Base-by-base conservation (phyloP, 2,888 invertebrate species). In the Tridacna gigas region DNA sequence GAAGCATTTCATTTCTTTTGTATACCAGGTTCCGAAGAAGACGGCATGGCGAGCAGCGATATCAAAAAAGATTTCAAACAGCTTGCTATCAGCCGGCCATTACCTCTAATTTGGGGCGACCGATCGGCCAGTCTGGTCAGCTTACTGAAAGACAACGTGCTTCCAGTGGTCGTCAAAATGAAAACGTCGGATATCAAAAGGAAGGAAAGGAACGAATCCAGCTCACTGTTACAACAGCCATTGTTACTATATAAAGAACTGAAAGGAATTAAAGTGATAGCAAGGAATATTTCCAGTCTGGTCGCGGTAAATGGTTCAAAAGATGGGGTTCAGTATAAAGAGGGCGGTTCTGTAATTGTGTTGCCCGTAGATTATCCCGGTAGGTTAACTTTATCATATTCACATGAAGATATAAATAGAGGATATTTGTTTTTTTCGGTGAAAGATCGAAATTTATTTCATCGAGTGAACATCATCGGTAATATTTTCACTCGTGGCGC, bases 131-230 rank as follows among this genome's bases (percentile, higher is more conserved):
- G 79, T 15, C 77, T 91, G 25, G 66, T 71, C 25, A 87, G 86
- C n/a, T 74, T 90, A 7, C 79, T 91, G 0, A 79, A 80, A 25
- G 86, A 89, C 22, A 80, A 76, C 9, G 26, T 77, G 61, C 86
- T 91, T 48, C 91, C 91, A 26, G 79, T 82, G 12, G 82, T 91
- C 13, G 91, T 90, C 0, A 89, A 88, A 79, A 86, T 91, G 81
- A 84, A 86, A 66, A 77, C 86, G n/a, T 88, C 89, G 61, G 88
- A 85, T 22, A 77, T 79, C 28, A 60, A 73, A 25, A 56, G 25
- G 25, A 37, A 71, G 18, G 65, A 51, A 7, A 65, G 18, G 66
- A 74, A 66, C 13, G 74, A 45, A 25, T 45, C 77, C 5, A 73
- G 76, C 20, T 37, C 82, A 9, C 79, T 86, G 77, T 80, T 91